Conservation (phyloP, 2,888 invertebrate species). For the Blera fallax region DNA sequence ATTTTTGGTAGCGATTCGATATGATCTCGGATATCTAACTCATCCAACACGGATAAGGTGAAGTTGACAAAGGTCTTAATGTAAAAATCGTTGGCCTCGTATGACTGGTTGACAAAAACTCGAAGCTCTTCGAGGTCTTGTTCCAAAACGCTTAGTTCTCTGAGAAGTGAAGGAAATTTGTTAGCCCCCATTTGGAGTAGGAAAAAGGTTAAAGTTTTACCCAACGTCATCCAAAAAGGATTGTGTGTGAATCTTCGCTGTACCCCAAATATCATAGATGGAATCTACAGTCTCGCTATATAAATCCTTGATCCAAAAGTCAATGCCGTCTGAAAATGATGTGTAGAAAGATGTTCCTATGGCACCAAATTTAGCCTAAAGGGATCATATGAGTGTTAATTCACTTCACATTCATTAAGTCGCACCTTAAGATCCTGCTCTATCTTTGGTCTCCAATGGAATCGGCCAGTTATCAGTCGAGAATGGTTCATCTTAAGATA, state of each 20-base stretch:
- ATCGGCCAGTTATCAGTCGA: conserved; percentile 89
- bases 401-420: background rate
- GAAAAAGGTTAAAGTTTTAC: conserved; percentile 76
- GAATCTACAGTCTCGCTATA: conserved; percentile 88
- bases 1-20: conserved; percentile 91
- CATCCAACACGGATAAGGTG: conserved; percentile 87
- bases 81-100: conserved; percentile 91
- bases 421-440: conserved; percentile 84
- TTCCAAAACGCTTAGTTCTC: conserved; percentile 86
- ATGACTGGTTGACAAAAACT: conserved; percentile 88
- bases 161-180: conserved; percentile 3
- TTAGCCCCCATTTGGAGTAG: background rate
- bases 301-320: conserved; percentile 86
- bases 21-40: conserved; percentile 89
- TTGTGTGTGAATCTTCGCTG: conserved; percentile 87
- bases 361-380: conserved; percentile 81
- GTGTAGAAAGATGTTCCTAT: conserved; percentile 82
- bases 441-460: conserved; percentile 91
- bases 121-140: conserved; percentile 84
- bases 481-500: conserved; percentile 93
- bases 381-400: background rate
- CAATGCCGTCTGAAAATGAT: conserved; percentile 83
- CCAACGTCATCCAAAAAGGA: conserved; percentile 88
- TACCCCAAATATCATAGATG: conserved; percentile 88
- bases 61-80: conserved; percentile 89